Evolutionary conservation across 2,797 vertebrate species (phyloP).

Genomic region (Hemitrygon akajei): DNA sequence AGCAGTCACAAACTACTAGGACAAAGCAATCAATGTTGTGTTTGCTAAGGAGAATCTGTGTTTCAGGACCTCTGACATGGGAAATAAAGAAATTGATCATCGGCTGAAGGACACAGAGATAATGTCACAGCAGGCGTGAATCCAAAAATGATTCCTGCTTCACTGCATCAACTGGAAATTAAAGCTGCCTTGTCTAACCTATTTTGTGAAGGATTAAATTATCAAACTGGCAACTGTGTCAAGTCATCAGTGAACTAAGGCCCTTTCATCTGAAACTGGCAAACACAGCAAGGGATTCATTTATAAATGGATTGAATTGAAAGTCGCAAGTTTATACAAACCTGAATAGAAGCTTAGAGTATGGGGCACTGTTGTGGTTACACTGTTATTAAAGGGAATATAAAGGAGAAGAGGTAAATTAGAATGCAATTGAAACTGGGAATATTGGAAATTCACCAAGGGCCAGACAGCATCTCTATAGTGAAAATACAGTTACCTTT

Average conservation of each 20-base stretch:
- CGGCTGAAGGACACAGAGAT: neutral
- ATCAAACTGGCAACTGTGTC: conserved; percentile 25
- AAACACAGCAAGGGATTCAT: neutral
- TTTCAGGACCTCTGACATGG: neutral
- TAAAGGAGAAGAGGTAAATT: neutral
- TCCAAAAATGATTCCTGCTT: neutral
- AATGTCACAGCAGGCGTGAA: neutral
- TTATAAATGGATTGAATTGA: neutral
- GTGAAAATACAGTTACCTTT: no score
- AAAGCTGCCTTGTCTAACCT: neutral
- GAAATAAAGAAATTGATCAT: neutral
- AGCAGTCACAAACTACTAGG: neutral
- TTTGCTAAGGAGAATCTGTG: neutral
- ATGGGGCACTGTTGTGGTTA: neutral
- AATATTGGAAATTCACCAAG: no score
- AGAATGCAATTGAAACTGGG: neutral
- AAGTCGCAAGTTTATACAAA: neutral
- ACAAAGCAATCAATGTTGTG: neutral
- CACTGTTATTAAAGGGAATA: neutral
- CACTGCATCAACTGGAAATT: neutral
- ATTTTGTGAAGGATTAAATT: neutral
- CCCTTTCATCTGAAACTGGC: neutral
- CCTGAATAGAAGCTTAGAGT: neutral
- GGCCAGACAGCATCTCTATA: no score
- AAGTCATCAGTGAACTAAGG: neutral